Percentiles rank a stretch among this genome's conserved stretches.
These are phyloP conservation scores for Lithophane ornitopus DNA, from an alignment of 2,888 invertebrate species.

Conservation along the genomic window DNA sequence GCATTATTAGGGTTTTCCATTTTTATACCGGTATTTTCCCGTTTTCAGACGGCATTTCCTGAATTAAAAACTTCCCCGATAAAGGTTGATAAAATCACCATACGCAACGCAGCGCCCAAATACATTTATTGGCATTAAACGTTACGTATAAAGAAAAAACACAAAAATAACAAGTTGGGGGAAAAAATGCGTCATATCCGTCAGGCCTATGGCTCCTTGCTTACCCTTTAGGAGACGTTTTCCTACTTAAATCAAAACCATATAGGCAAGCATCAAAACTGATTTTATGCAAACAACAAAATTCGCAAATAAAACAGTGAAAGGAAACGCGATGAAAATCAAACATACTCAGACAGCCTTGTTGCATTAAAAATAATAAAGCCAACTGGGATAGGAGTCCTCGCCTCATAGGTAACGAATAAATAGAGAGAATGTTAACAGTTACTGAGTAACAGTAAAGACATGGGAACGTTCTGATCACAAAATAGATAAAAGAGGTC, in stretches of 20 bases:
- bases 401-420: not conserved
- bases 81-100: not conserved
- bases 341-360: not conserved
- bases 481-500: too few relatives aligned
- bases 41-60: not conserved
- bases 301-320: not conserved
- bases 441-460: not conserved
- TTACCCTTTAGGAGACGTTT: not conserved
- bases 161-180: not conserved
- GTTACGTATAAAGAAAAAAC: not conserved
- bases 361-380: constrained; percentile 20
- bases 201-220: not conserved
- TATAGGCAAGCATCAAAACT: not conserved
- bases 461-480: not conserved
- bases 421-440: not conserved
- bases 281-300: not conserved
- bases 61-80: too few relatives aligned
- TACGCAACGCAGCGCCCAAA: not conserved
- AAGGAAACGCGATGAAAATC: not conserved
- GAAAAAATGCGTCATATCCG: not conserved
- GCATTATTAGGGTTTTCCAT: not conserved
- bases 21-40: not conserved
- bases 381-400: not conserved
- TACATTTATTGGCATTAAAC: not conserved
- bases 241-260: not conserved